Percentiles rank a stretch among this genome's conserved stretches.
These are phyloP conservation scores for Tetranychus piercei DNA, from an alignment of 2,888 invertebrate species.

Conservation along the genomic window DNA sequence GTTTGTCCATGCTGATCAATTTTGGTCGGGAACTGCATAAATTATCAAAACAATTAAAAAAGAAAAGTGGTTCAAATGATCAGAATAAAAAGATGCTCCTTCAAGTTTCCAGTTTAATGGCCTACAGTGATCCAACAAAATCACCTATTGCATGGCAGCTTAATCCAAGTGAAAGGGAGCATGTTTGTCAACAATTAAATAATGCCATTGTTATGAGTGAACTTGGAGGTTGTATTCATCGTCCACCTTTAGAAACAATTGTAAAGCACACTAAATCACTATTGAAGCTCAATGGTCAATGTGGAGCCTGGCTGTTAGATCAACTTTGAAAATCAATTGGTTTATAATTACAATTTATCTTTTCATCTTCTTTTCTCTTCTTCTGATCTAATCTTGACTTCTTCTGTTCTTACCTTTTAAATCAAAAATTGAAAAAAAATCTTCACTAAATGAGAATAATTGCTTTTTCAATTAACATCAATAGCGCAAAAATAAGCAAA, in stretches of 20 bases:
- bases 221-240: slow-evolving; percentile 11
- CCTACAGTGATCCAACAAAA: slow-evolving; percentile 92
- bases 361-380: background rate
- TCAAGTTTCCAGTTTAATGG: slow-evolving; percentile 93
- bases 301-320: slow-evolving; percentile 22
- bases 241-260: slow-evolving; percentile 78
- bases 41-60: slow-evolving; percentile 64
- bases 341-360: background rate
- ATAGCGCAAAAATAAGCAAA: too few species aligned
- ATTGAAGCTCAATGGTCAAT: slow-evolving; percentile 43
- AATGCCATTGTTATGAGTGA: slow-evolving; percentile 52
- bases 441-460: background rate
- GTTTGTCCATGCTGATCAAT: slow-evolving; percentile 52
- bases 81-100: slow-evolving; percentile 74
- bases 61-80: slow-evolving; percentile 60
- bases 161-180: slow-evolving; percentile 79
- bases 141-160: slow-evolving; percentile 92
- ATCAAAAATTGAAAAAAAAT: background rate
- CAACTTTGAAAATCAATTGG: background rate
- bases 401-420: background rate
- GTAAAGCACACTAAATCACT: slow-evolving; percentile 73
- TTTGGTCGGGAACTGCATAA: slow-evolving; percentile 83
- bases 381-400: background rate
- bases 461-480: too few species aligned
- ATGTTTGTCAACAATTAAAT: slow-evolving; percentile 84